These are phyloP conservation scores for Stratiomys singularior DNA, from an alignment of 2,888 invertebrate genomes.

Conservation along the genomic window DNA sequence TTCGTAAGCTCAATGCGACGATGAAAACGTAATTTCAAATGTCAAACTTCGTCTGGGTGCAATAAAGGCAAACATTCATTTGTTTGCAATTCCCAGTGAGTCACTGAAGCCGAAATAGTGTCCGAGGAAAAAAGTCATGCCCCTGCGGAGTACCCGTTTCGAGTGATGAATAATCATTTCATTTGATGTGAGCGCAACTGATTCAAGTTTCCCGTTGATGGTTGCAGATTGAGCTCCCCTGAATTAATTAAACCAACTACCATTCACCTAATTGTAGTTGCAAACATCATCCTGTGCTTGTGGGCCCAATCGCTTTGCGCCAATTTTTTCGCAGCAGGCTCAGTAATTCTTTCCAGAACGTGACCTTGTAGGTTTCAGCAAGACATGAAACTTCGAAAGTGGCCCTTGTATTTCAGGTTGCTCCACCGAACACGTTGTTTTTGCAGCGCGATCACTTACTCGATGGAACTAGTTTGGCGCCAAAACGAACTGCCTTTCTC, in stretches of 20 bases:
- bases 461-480: constrained; percentile 37
- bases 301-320: neutral
- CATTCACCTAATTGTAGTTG: neutral
- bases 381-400: constrained; percentile 15
- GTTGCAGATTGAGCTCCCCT: neutral
- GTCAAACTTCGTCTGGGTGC: neutral
- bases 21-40: neutral
- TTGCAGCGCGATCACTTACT: constrained; percentile 1
- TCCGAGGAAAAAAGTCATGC: neutral
- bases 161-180: neutral
- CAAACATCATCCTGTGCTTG: neutral
- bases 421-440: constrained; percentile 13
- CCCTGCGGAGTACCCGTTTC: constrained; percentile 10
- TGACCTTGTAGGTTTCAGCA: constrained; percentile 22
- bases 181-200: neutral
- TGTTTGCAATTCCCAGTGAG: neutral
- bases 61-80: neutral
- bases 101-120: neutral
- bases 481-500: constrained; percentile 36
- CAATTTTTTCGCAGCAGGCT: neutral
- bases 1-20: neutral
- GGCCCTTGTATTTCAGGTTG: constrained; percentile 35
- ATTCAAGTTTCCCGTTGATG: neutral
- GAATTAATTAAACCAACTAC: neutral
- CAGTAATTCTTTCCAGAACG: neutral